These are phyloP conservation scores for Mus minutoides DNA, from an alignment of 2,797 vertebrate species.

Conservation along the genomic window DNA sequence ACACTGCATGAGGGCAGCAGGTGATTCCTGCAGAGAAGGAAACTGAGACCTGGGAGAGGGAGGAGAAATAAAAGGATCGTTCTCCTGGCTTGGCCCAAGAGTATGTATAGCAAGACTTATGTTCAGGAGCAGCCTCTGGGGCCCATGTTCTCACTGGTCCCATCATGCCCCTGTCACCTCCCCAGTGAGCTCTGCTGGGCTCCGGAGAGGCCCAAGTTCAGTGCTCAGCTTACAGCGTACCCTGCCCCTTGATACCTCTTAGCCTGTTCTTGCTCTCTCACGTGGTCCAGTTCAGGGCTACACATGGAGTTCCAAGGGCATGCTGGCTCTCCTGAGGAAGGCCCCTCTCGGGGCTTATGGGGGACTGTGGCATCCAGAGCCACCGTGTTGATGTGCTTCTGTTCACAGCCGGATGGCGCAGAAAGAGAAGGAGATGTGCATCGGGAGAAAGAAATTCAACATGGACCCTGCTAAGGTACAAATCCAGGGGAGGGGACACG, in stretches of 20 bases:
- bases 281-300: neutral
- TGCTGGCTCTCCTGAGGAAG: neutral
- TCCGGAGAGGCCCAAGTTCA: neutral
- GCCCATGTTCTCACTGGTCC: neutral
- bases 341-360: neutral
- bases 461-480: conserved; percentile 90
- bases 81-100: neutral
- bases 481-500: conserved; percentile 85
- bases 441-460: conserved; percentile 96
- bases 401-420: conserved; percentile 89
- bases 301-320: neutral
- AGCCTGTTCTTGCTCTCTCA: neutral
- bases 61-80: neutral
- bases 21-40: neutral
- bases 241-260: neutral
- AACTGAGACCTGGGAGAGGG: neutral
- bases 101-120: neutral
- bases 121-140: neutral
- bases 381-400: neutral
- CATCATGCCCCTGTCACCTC: neutral
- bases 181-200: neutral
- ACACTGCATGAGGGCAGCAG: neutral
- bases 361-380: neutral
- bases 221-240: neutral
- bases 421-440: conserved; percentile 89